These are phyloP conservation scores for Nycticorax nycticorax DNA, from an alignment of 2,113 vertebrate species.

Conservation along the genomic window DNA sequence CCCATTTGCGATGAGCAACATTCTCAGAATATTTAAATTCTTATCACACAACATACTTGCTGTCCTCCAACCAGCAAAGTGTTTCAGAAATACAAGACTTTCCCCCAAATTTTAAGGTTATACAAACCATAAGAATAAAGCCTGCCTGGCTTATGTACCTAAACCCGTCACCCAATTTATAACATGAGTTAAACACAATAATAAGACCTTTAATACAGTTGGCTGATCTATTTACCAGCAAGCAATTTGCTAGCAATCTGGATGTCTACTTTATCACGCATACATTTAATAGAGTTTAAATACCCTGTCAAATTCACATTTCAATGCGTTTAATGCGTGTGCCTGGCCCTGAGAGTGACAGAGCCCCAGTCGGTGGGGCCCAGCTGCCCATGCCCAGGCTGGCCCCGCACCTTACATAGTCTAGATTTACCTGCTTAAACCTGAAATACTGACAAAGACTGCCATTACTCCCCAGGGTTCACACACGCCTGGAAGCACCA, in stretches of 20 bases:
- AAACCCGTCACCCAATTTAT: not conserved
- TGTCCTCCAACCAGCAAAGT: not conserved
- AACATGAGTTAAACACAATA: not conserved
- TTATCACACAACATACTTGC: not conserved
- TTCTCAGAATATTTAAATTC: not conserved
- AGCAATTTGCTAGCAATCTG: not conserved
- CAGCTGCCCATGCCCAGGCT: too few species aligned
- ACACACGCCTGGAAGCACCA: not conserved
- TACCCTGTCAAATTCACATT: not conserved
- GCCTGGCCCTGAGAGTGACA: not conserved
- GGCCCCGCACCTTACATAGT: not conserved
- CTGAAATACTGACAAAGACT: not conserved
- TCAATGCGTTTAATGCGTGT: fast-evolving
- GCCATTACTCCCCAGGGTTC: not conserved
- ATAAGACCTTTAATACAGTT: not conserved
- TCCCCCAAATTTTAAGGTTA: not conserved
- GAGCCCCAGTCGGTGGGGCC: too few species aligned
- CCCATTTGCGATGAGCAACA: not conserved
- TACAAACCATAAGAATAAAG: not conserved
- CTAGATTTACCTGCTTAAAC: not conserved
- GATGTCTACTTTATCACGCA: not conserved
- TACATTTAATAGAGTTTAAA: not conserved
- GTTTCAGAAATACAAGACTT: not conserved
- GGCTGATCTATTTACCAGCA: not conserved
- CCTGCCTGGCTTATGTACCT: not conserved